phyloP scores from a whole-genome alignment of 2,888 invertebrate species.

The Hypolimnas misippus region DNA sequence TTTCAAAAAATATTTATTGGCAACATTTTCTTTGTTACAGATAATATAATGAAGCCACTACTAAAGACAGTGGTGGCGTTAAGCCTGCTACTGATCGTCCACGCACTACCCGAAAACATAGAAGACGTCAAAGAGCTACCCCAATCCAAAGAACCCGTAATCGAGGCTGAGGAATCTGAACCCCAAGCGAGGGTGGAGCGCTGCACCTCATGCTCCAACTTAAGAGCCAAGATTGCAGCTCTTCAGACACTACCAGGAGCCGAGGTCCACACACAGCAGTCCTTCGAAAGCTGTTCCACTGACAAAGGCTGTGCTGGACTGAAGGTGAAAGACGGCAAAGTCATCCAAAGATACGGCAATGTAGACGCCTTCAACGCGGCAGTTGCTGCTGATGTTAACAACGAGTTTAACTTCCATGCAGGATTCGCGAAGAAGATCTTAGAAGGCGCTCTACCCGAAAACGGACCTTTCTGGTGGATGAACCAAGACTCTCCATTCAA shows the following conservation, averaged over 20 bases:
- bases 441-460: constrained; percentile 59
- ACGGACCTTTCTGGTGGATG: constrained; percentile 86
- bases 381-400: constrained; percentile 56
- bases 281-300: constrained; percentile 72
- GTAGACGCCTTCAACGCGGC: constrained; percentile 68
- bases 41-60: constrained; percentile 75
- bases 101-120: constrained; percentile 66
- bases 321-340: constrained; percentile 74
- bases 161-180: constrained; percentile 65
- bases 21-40: constrained; percentile 39
- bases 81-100: constrained; percentile 61
- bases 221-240: too few relatives aligned
- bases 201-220: constrained; percentile 72
- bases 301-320: constrained; percentile 78
- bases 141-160: constrained; percentile 58
- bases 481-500: constrained; percentile 84
- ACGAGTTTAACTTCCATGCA: constrained; percentile 72
- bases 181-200: constrained; percentile 64
- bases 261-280: constrained; percentile 72
- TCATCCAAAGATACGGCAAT: constrained; percentile 72
- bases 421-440: constrained; percentile 58
- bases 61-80: constrained; percentile 70
- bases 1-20: too few relatives aligned
- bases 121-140: constrained; percentile 66
- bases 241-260: constrained; percentile 62